These are phyloP conservation scores for Ametastegia equiseti DNA, from an alignment of 2,888 invertebrate species.

Conservation along the genomic window DNA sequence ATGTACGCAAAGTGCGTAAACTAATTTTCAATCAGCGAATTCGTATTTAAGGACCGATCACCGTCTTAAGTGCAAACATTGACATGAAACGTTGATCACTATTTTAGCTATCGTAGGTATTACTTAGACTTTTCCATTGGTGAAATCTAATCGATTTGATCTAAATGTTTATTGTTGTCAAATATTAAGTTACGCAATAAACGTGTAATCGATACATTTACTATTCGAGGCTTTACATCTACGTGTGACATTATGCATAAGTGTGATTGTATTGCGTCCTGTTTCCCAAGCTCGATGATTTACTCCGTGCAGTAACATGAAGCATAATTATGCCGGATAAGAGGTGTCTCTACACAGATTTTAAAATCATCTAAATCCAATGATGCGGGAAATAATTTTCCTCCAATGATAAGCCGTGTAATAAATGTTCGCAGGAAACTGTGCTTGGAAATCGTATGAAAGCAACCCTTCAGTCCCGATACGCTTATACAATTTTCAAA, in stretches of 20 bases:
- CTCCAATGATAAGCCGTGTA: background rate
- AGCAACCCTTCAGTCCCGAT: background rate
- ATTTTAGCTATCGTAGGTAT: background rate
- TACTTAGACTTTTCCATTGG: background rate
- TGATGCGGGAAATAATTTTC: background rate
- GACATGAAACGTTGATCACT: background rate
- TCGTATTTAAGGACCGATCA: background rate
- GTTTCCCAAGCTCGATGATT: conserved; percentile 17
- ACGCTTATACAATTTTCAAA: background rate
- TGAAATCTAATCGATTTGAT: background rate
- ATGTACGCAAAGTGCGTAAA: background rate
- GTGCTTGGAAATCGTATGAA: background rate
- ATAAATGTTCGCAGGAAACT: background rate
- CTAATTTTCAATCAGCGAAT: background rate
- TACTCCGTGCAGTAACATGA: background rate
- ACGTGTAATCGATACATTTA: background rate
- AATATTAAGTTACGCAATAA: background rate
- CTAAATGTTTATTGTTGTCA: background rate
- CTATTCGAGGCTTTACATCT: background rate
- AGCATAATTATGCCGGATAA: background rate
- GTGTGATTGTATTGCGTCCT: conserved; percentile 1
- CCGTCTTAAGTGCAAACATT: background rate
- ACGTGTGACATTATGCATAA: background rate
- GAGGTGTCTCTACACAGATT: background rate
- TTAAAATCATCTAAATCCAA: background rate